phyloP scores from a whole-genome alignment of 1,140 invertebrate species.

The Pseudoatta argentina region DNA sequence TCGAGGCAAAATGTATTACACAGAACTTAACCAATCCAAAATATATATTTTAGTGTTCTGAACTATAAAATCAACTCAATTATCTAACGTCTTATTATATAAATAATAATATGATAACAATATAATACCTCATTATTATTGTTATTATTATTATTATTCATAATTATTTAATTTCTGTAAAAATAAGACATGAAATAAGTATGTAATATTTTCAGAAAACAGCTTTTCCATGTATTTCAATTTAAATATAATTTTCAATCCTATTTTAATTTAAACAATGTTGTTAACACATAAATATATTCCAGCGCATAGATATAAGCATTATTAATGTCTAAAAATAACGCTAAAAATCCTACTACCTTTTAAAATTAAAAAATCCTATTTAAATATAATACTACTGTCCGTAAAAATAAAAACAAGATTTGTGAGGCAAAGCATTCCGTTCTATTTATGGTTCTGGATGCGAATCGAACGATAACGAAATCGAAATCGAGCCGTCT shows the following conservation, averaged over 20 bases:
- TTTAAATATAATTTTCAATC: slow-evolving; percentile 1
- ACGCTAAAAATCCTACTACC: not conserved
- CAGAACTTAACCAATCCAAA: not conserved
- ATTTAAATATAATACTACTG: not conserved
- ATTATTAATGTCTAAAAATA: not conserved
- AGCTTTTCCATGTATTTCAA: not conserved
- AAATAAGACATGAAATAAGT: not conserved
- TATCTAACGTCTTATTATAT: not conserved
- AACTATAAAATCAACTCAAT: not conserved
- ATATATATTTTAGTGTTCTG: not conserved
- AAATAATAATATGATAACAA: not conserved
- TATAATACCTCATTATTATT: not conserved
- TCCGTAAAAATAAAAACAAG: not conserved
- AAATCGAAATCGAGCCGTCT: slow-evolving; percentile 15
- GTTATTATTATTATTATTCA: not conserved
- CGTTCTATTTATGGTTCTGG: not conserved
- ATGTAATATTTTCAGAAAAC: not conserved
- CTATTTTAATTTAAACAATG: not conserved
- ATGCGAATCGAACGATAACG: slow-evolving; percentile 39
- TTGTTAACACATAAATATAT: not conserved
- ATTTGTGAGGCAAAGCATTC: not conserved
- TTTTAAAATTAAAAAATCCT: not conserved
- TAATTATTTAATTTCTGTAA: not conserved
- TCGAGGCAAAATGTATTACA: not conserved
- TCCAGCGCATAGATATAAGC: not conserved